Percentiles rank a stretch among this genome's conserved stretches.
Evolutionary conservation across 2,113 vertebrate genomes (phyloP).

Genomic region (Rhipidura dahli): DNA sequence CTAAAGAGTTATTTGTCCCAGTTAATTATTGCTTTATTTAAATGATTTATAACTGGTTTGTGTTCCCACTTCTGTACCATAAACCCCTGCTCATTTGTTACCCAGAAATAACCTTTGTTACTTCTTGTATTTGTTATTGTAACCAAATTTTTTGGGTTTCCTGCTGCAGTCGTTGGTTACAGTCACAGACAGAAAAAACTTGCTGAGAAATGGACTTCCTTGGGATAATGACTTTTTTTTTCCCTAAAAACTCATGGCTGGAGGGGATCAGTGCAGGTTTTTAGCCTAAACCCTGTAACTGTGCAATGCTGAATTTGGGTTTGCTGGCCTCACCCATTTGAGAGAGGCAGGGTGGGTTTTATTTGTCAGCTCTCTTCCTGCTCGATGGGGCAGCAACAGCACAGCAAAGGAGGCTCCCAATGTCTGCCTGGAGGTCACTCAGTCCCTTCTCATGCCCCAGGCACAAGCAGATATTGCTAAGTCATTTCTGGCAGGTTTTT

Average conservation of each 20-base stretch:
- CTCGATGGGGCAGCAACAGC: background rate
- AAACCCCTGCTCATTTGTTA: background rate
- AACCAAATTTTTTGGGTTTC: background rate
- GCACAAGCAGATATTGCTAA: background rate
- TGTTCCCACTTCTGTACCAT: background rate
- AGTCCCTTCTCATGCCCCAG: background rate
- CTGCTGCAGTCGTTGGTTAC: background rate
- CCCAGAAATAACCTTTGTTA: background rate
- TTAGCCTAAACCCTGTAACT: background rate
- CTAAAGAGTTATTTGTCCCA: background rate
- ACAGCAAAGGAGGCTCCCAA: background rate
- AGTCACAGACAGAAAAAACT: background rate
- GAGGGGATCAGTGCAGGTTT: background rate
- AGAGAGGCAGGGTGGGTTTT: background rate
- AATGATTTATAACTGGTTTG: background rate
- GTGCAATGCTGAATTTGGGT: background rate
- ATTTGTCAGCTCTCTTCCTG: background rate
- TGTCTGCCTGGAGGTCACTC: background rate
- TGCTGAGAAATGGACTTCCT: background rate
- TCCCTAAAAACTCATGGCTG: accelerated
- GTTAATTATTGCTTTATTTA: background rate
- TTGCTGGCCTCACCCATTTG: background rate
- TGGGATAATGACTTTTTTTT: background rate
- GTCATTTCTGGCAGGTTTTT: constrained; percentile 1
- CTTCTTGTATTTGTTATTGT: background rate